A percentile compares a stretch with the other conserved stretches of the same genome.
These are phyloP conservation scores for Heliconius hermathena DNA, from an alignment of 1,140 invertebrate genomes.

Conservation along the genomic window DNA sequence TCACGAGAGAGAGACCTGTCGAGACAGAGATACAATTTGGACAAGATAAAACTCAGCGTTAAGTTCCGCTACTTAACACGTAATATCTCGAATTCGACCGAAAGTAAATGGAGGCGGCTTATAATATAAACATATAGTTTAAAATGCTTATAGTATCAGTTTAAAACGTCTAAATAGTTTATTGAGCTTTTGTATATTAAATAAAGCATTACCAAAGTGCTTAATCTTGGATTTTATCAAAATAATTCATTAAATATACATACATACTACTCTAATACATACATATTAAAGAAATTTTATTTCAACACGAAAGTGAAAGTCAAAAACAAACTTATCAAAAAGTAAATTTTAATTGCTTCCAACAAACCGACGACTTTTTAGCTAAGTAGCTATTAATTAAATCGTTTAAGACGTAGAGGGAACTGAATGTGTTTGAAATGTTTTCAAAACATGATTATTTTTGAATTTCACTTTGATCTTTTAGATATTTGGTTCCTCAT, in stretches of 20 bases:
- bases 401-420: background rate
- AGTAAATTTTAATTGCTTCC: background rate
- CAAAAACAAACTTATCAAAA: background rate
- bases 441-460: slow-evolving; percentile 27
- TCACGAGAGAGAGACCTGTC: too few relatives aligned
- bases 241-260: background rate
- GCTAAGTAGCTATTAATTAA: slow-evolving; percentile 27
- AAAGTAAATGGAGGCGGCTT: too few relatives aligned
- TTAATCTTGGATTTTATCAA: too few relatives aligned
- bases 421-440: slow-evolving; percentile 15
- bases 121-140: too few relatives aligned
- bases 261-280: background rate
- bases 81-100: too few relatives aligned
- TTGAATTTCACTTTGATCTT: slow-evolving; percentile 39
- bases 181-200: too few relatives aligned
- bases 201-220: too few relatives aligned
- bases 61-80: too few relatives aligned
- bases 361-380: slow-evolving; percentile 16
- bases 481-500: background rate
- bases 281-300: background rate
- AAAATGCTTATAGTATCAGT: too few relatives aligned
- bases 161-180: too few relatives aligned
- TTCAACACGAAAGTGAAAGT: background rate
- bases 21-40: too few relatives aligned
- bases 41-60: too few relatives aligned